These are phyloP conservation scores for Anolis sagrei DNA, from an alignment of 2,113 vertebrate species.

Conservation along the genomic window DNA sequence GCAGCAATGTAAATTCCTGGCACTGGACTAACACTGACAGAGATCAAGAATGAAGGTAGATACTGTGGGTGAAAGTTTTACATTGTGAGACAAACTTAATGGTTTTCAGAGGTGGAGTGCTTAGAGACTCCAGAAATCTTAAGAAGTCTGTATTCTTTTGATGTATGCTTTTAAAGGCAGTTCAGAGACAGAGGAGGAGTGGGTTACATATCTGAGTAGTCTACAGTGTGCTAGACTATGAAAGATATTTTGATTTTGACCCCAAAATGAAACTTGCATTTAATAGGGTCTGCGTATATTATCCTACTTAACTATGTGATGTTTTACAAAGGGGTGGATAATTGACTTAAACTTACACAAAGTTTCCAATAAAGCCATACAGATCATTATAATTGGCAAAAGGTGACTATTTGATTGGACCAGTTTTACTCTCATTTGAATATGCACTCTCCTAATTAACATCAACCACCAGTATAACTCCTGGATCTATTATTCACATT, in stretches of 20 bases:
- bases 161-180: not conserved
- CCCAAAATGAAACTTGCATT: not conserved
- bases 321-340: not conserved
- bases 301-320: not conserved
- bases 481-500: not conserved
- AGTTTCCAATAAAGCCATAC: not conserved
- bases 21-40: not conserved
- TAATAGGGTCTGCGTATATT: not conserved
- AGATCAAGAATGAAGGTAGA: not conserved
- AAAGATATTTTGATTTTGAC: not conserved
- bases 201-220: not conserved
- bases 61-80: not conserved
- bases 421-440: conserved; percentile 16
- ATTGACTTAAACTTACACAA: not conserved
- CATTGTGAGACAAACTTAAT: fast-evolving
- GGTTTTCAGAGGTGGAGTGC: not conserved
- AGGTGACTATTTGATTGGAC: not conserved
- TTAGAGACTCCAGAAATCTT: not conserved
- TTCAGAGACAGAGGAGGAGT: not conserved
- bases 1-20: not conserved
- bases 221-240: not conserved
- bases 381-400: not conserved
- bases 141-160: not conserved
- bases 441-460: not conserved
- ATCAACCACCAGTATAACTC: not conserved